Conservation (phyloP, 2,888 invertebrate species). For the Tenthredo amoena region DNA sequence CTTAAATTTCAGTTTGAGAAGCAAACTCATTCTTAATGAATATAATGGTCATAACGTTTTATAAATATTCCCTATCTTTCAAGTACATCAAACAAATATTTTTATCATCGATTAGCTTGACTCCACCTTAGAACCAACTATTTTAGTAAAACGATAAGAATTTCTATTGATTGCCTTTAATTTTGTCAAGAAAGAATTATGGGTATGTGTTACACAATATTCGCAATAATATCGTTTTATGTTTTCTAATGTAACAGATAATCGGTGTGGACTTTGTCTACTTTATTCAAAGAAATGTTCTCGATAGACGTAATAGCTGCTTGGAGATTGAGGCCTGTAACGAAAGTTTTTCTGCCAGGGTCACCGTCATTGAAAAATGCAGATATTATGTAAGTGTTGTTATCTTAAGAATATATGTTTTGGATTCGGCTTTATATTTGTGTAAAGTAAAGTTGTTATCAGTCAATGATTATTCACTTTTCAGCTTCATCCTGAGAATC, state of each 20-base stretch:
- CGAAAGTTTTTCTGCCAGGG: conserved; percentile 92
- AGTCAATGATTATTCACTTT: conserved; percentile 55
- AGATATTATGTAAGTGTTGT: conserved; percentile 87
- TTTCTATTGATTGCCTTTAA: background rate
- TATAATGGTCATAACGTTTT: background rate
- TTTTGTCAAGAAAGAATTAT: background rate
- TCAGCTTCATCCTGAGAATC: conserved; percentile 95
- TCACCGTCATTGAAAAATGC: conserved; percentile 93
- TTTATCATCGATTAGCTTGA: background rate
- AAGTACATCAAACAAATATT: background rate
- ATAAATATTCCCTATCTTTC: background rate
- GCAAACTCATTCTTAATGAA: background rate
- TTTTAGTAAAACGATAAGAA: background rate
- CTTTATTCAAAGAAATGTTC: conserved; percentile 93
- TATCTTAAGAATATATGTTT: conserved; percentile 25
- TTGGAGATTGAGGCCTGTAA: conserved; percentile 95
- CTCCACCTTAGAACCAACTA: background rate
- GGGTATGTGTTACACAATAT: conserved; percentile 40
- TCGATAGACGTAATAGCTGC: conserved; percentile 88
- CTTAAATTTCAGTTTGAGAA: background rate
- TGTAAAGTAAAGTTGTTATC: background rate
- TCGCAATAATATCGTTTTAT: background rate
- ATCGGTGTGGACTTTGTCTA: conserved; percentile 95
- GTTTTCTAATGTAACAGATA: conserved; percentile 82
- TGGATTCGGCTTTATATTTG: background rate